Evolutionary conservation across 2,888 invertebrate genomes (phyloP), one percentile per base, ranked within the genome.

Genomic region (Diachrysia chrysitis): DNA sequence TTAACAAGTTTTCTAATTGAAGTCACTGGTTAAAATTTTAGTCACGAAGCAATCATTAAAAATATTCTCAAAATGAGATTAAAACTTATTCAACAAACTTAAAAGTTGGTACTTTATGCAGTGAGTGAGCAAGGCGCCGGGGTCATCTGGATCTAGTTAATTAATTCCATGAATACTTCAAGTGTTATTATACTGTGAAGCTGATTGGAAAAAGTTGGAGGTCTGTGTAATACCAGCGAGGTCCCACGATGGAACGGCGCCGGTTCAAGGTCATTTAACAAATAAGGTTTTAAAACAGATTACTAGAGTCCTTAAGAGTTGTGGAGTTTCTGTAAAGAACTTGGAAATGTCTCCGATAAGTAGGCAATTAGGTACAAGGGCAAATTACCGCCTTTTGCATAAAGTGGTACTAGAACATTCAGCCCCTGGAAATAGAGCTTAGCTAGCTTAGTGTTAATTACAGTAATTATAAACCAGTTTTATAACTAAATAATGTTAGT

Each of bases 151-250:
- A 63, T 63, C 57, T 56, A 16, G 54, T 55, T 19, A 35, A 63
- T 63, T 60, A 58, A 56, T 29, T 63, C 73, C 35, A 63, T 55
- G 29, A 35, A n/a, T 37, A 25, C 21, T 60, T 66, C 29, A 46
- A 37, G 29, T 16, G 66, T 58, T 23, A 61, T 77, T 16, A 37
- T 29, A 5, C 19, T 10, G 17, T 53, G 6, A 19, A 37, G 25
- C 25, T 17, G 19, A 12, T 46, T 51, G 48, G 48, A 21, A 51
- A 21, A 51, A 51, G 10, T 51, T 51, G 7, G 48, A 12, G 4
- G 10, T 51, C 19, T 51, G 19, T 12, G 19, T 19, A 21, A 14
- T 4, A 51, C 12, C 14, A 10, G 9, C 19, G 48, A 21, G 21
- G 48, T 19, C 48, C 48, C 42, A n/a, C 42, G 42, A n/a, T n/a